These are phyloP conservation scores for Stenoptilia bipunctidactyla DNA, from an alignment of 2,888 invertebrate genomes.

Conservation along the genomic window DNA sequence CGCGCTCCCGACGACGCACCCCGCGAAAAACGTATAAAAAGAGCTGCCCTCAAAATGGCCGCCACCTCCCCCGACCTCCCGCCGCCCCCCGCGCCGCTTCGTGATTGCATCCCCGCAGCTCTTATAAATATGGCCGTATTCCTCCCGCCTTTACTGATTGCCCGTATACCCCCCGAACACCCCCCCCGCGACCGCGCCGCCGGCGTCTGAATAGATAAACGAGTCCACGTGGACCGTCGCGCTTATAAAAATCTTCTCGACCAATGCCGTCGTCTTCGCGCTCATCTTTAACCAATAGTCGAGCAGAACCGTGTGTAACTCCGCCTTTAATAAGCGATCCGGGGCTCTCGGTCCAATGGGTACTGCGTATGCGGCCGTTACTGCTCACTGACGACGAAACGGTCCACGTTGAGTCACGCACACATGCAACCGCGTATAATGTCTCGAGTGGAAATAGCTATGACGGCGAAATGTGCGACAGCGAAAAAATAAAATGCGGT, in stretches of 20 bases:
- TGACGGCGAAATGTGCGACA: constrained; percentile 73
- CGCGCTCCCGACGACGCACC: constrained; percentile 52
- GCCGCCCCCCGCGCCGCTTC: constrained; percentile 66
- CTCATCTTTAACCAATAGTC: constrained; percentile 33
- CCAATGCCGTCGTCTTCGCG: constrained; percentile 38
- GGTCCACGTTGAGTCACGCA: constrained; percentile 66
- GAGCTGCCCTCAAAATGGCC: constrained; percentile 82
- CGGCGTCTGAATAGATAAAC: constrained; percentile 74
- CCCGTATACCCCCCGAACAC: constrained; percentile 71
- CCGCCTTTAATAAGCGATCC: constrained; percentile 72
- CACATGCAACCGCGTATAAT: constrained; percentile 60
- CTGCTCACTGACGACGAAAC: constrained; percentile 58
- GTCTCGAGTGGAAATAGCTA: constrained; percentile 72
- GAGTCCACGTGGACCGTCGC: constrained; percentile 69
- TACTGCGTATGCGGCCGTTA: constrained; percentile 34
- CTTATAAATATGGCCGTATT: constrained; percentile 73
- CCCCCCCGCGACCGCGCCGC: constrained; percentile 70
- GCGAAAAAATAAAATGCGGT: constrained; percentile 73
- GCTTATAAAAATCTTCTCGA: constrained; percentile 66
- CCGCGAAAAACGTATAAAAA: constrained; percentile 73
- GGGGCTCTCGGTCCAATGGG: constrained; percentile 40
- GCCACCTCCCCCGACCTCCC: constrained; percentile 68
- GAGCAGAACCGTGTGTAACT: constrained; percentile 54
- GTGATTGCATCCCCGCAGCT: constrained; percentile 73
- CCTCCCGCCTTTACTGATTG: constrained; percentile 73